Conservation (phyloP, 2,888 invertebrate species). For the Epinotia bilunana region DNA sequence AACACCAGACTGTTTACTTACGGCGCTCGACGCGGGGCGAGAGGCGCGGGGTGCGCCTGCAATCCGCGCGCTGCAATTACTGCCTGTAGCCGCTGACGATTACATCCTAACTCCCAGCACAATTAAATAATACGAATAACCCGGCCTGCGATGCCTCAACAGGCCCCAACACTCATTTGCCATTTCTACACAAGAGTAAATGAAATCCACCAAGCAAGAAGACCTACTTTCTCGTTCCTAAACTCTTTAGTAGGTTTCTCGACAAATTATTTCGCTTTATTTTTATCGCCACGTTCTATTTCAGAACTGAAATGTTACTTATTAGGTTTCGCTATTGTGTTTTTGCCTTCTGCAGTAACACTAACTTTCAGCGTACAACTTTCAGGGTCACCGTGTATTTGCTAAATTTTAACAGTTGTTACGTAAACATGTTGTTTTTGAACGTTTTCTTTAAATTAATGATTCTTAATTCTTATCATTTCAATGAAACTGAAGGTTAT, state of each 20-base stretch:
- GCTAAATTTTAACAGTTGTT: slow-evolving; percentile 15
- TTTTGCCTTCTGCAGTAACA: slow-evolving; percentile 11
- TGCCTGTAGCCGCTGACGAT: slow-evolving; percentile 66
- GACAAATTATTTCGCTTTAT: slow-evolving; percentile 10
- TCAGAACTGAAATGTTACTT: background rate
- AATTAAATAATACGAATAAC: slow-evolving; percentile 50
- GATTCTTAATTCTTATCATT: slow-evolving; percentile 13
- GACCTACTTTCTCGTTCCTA: slow-evolving; percentile 22
- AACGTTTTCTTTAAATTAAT: background rate
- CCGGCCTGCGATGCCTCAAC: slow-evolving; percentile 2
- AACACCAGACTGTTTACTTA: slow-evolving; percentile 84
- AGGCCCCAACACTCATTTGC: background rate
- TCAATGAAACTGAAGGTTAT: slow-evolving; percentile 11
- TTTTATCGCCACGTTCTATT: slow-evolving; percentile 29
- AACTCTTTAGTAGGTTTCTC: slow-evolving; percentile 8
- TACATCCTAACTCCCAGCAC: slow-evolving; percentile 67
- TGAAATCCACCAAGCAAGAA: slow-evolving; percentile 16
- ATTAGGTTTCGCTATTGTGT: slow-evolving; percentile 8
- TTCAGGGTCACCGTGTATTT: slow-evolving; percentile 15
- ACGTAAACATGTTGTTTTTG: slow-evolving; percentile 8
- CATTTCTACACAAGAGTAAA: slow-evolving; percentile 2
- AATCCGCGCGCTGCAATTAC: slow-evolving; percentile 84
- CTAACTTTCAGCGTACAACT: slow-evolving; percentile 26
- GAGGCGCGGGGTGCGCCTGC: slow-evolving; percentile 72
- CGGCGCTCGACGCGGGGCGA: slow-evolving; percentile 79